Base-by-base conservation (phyloP, 2,797 vertebrate species). In the Pseudopleuronectes americanus region DNA sequence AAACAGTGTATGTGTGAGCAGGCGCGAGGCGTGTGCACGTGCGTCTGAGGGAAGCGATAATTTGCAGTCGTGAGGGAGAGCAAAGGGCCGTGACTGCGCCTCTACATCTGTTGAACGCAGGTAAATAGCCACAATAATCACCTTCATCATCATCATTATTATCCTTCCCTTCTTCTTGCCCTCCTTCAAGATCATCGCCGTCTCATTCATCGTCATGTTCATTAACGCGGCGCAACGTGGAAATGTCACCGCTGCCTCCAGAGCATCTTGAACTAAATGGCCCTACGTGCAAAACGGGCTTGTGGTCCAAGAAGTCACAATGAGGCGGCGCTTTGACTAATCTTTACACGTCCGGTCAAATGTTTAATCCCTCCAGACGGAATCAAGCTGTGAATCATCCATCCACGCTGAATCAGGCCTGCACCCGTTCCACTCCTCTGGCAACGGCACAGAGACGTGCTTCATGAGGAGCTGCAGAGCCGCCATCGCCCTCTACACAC, bases 111-210 rank as follows among this genome's bases (percentile, higher is more conserved):
- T 73, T 85, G 73, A 7, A 79, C 52, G 51, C 77, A 79, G 72
- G 86, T 90, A 84, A 82, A 85, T 36, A 79, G 81, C 71, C 75
- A 28, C 72, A 12, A 57, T 59, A 62, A 86, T 88, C 76, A 79
- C 26, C 76, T 81, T 81, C 77, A 84, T 87, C 81, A 84, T 87
- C 81, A 80, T 84, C 71, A 82, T 89, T 75, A 84, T 69, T 76
- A 71, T 77, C 33, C 59, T 21, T 62, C 57, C 48, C 68, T 74
- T 84, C 57, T 78, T 51, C 36, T 38, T 38, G 45, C 62, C 72
- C 45, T 71, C 79, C 70, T 54, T 84, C 51, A 66, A 79, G 69
- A 85, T 80, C 69, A 59, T 58, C 64, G 12, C 28, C 4, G 6
- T 51, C 63, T 68, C 56, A 60, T 71, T 63, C 52, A 79, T 77